Percentiles rank a stretch among this genome's conserved stretches.
These are phyloP conservation scores for Recurvirostra avosetta DNA, from an alignment of 2,113 vertebrate genomes.

Conservation along the genomic window DNA sequence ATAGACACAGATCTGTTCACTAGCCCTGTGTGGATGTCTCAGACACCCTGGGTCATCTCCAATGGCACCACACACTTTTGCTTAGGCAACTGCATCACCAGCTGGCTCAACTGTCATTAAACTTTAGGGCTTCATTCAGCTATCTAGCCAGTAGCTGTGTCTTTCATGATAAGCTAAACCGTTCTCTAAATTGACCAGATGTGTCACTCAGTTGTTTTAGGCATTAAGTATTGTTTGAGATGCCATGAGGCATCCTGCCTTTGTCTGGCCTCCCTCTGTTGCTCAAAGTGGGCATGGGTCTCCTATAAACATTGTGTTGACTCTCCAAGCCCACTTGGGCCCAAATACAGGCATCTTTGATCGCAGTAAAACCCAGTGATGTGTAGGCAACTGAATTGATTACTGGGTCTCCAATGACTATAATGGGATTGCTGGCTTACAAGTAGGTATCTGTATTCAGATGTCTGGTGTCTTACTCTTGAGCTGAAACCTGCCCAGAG, in stretches of 20 bases:
- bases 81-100: neutral
- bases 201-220: neutral
- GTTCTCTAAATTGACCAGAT: neutral
- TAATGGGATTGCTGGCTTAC: neutral
- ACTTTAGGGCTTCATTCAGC: neutral
- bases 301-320: neutral
- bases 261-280: neutral
- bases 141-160: neutral
- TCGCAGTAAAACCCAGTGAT: rapidly evolving
- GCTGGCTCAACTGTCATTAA: neutral
- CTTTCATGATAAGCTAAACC: neutral
- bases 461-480: neutral
- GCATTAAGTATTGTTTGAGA: neutral
- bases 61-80: neutral
- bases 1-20: neutral
- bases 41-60: neutral
- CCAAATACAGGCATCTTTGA: neutral
- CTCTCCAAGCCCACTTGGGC: neutral
- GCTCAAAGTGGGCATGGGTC: neutral
- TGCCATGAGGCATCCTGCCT: neutral
- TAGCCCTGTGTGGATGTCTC: neutral
- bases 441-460: neutral
- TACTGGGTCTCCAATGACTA: neutral
- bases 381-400: neutral
- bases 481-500: neutral